Base-by-base conservation (phyloP, 2,888 invertebrate genomes). In the Pollenia labialis region DNA sequence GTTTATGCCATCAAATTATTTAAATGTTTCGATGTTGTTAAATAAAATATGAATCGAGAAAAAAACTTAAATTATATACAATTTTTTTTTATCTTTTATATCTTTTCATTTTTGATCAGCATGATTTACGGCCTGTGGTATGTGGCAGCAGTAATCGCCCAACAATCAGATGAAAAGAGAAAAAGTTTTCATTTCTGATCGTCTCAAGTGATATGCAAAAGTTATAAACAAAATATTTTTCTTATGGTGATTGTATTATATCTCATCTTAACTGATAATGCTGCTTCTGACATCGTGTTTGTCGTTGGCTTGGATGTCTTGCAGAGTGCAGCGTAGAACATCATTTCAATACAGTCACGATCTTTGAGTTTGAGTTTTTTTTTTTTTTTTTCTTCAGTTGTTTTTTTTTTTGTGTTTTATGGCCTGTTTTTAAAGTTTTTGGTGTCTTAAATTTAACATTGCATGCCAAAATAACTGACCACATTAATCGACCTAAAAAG, bases 401-500 rank as follows among this genome's bases (percentile, higher is more conserved):
- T 85, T 74, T 69, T 76, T 71, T 44, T 85, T 74, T 69, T 79
- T 69, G 23, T 23, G 23, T 23, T 23, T 23, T 79, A 77, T 85
- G 72, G 75, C 68, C 77, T 77, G 79, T 81, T 79, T 71, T 50
- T 32, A 6, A 6, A 62, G 79, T 76, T 62, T 81, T 84, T 72
- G 85, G 75, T 82, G 85, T 85, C 71, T 64, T 75, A 68, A 77
- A 77, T 82, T 83, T 66, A 72, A 83, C 85, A 71, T 72, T 81
- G 85, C 81, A 76, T 83, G 87, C 74, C 74, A 82, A 66, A 85
- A 75, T 77, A 83, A 81, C 87, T 81, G 83, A 81, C 77, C 81
- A 76, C 88, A 86, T 84, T 87, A 87, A 87, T 84, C 87, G 87
- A 87, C 87, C 87, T 46, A 87, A 83, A 87, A 87, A 87, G 87